phyloP scores from a whole-genome alignment of 2,888 invertebrate species.

The Drosophila leonis region DNA sequence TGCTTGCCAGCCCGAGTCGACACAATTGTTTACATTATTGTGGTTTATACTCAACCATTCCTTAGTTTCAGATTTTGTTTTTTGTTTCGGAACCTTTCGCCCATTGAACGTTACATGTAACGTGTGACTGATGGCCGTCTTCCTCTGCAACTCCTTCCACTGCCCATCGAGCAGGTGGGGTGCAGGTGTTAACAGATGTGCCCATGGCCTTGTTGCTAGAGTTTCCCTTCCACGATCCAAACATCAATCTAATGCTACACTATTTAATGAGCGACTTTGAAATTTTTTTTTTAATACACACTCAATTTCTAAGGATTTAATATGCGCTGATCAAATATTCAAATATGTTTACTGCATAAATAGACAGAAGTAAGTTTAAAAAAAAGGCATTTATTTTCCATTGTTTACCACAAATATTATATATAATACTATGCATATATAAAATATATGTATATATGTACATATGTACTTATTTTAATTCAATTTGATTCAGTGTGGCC shows the following conservation, averaged over 20 bases:
- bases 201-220: neutral
- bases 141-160: conserved; percentile 8
- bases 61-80: conserved; percentile 62
- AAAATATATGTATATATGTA: neutral
- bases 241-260: conserved; percentile 1
- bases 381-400: neutral
- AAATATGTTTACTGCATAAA: neutral
- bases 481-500: neutral
- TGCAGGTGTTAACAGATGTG: conserved; percentile 21
- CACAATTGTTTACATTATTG: conserved; percentile 68
- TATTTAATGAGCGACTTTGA: neutral
- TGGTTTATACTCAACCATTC: conserved; percentile 61
- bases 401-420: neutral
- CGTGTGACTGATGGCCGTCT: conserved; percentile 24
- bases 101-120: conserved; percentile 7
- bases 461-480: neutral
- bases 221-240: neutral
- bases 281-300: neutral
- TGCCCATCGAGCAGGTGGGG: neutral
- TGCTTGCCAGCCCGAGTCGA: conserved; percentile 28
- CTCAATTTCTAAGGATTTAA: neutral
- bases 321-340: neutral
- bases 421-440: neutral
- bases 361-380: neutral
- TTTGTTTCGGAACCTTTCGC: conserved; percentile 46